phyloP scores from a whole-genome alignment of 2,888 invertebrate genomes.

The Loripinus fragilis region DNA sequence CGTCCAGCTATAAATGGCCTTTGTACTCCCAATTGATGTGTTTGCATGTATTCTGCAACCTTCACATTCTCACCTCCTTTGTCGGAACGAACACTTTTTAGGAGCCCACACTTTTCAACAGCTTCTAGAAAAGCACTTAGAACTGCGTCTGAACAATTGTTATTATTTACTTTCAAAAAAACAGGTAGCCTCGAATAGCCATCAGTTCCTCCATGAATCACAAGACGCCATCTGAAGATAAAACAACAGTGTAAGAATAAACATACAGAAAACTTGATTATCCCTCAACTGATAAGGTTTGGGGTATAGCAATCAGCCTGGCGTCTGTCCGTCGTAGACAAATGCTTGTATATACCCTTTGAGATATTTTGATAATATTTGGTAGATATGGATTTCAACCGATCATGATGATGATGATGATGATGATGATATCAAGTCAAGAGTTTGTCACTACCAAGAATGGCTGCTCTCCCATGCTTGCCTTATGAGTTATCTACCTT shows the following conservation, averaged over 20 bases:
- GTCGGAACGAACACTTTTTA: slow-evolving; percentile 50
- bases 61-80: slow-evolving; percentile 57
- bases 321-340: not conserved
- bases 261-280: no score
- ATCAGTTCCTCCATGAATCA: slow-evolving; percentile 61
- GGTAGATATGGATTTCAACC: not conserved
- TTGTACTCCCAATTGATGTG: slow-evolving; percentile 4
- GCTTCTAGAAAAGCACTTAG: slow-evolving; percentile 49
- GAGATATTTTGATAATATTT: no score
- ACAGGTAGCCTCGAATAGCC: slow-evolving; percentile 58
- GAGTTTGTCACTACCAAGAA: no score
- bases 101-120: slow-evolving; percentile 48
- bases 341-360: not conserved
- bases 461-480: no score
- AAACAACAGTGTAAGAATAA: not conserved
- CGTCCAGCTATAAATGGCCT: slow-evolving; percentile 48
- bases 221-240: slow-evolving; percentile 57
- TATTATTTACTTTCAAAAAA: slow-evolving; percentile 45
- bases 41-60: slow-evolving; percentile 53
- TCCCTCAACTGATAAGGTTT: no score
- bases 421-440: no score
- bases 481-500: no score
- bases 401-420: no score
- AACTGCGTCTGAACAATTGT: slow-evolving; percentile 52
- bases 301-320: no score